These are phyloP conservation scores for Muschampia plurimacula DNA, from an alignment of 2,888 invertebrate genomes.

Conservation along the genomic window DNA sequence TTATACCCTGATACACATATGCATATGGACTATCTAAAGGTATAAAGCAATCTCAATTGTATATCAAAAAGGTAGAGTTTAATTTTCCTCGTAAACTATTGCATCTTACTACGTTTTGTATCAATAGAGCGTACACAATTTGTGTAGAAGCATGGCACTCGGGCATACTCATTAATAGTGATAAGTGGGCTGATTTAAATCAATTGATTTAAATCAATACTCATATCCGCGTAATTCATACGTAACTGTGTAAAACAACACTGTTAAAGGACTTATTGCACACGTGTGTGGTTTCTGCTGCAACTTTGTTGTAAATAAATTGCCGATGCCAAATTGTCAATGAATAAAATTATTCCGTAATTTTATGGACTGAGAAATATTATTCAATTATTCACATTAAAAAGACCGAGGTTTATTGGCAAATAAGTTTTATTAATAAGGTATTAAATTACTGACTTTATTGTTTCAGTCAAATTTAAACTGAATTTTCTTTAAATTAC, in stretches of 20 bases:
- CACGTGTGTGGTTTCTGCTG: not conserved
- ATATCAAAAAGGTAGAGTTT: not conserved
- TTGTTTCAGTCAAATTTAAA: too few relatives aligned
- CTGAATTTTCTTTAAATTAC: too few relatives aligned
- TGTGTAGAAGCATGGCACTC: conserved; percentile 44
- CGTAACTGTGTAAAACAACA: conserved; percentile 28
- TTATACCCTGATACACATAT: conserved; percentile 15
- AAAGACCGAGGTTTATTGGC: not conserved
- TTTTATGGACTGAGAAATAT: not conserved
- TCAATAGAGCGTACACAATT: conserved; percentile 17
- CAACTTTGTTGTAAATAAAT: conserved; percentile 14
- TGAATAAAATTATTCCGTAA: not conserved
- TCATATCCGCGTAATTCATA: conserved; percentile 39
- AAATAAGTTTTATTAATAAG: not conserved
- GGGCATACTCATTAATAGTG: conserved; percentile 45
- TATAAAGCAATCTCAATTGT: not conserved
- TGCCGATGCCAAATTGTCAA: not conserved
- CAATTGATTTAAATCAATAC: conserved; percentile 41
- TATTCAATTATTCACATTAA: not conserved
- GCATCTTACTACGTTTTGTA: conserved; percentile 1
- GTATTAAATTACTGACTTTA: not conserved
- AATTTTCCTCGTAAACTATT: not conserved
- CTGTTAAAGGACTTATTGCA: not conserved
- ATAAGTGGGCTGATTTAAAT: conserved; percentile 43
- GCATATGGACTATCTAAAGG: not conserved